Base-by-base conservation (phyloP, 1,140 invertebrate species). In the Battus philenor region DNA sequence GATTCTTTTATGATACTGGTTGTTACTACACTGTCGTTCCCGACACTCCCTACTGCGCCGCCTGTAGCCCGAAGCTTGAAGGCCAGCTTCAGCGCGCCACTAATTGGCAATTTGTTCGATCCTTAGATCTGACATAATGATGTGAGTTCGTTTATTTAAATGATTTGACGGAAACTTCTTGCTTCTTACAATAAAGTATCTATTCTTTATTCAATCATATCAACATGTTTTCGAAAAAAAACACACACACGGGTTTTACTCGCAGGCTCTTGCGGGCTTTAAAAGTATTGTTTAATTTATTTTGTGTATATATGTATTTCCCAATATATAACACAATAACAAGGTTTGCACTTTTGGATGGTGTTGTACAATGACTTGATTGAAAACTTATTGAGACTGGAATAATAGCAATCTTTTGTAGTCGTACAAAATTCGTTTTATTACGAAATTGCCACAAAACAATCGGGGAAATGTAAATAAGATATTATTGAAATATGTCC, bases 51-150 rank as follows among this genome's bases (percentile, higher is more conserved):
- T 50, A 36, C 39, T 26, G 44, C 47, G n/a, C 43, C 47, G 20
- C 48, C 50, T 53, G 47, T 49, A 49, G 33, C 54, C 56, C 49
- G 56, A 44, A 54, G 46, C 54, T 55, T 58, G 60, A 68, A 61
- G 62, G 59, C 63, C 68, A 55, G 54, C 61, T 46, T 55, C 49
- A 32, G 62, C 46, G 57, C 63, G 65, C 62, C 72, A 50, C 77
- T 84, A 84, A 84, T 84, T 84, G 80, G 52, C 80, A 84, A 81
- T 84, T 84, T 84, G 80, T 80, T 80, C 80, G 74, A 84, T 80
- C 80, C 70, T 79, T 75, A 84, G 68, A 80, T 80, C 80, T 73
- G 73, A 79, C 74, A 77, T 84, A 84, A 84, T 81, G 80, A 84
- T 80, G 77, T 55, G 69, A 81, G 76, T 82, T 84, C 77, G 76